These are phyloP conservation scores for Epistrophella euchroma DNA, from an alignment of 2,888 invertebrate species.

Conservation along the genomic window DNA sequence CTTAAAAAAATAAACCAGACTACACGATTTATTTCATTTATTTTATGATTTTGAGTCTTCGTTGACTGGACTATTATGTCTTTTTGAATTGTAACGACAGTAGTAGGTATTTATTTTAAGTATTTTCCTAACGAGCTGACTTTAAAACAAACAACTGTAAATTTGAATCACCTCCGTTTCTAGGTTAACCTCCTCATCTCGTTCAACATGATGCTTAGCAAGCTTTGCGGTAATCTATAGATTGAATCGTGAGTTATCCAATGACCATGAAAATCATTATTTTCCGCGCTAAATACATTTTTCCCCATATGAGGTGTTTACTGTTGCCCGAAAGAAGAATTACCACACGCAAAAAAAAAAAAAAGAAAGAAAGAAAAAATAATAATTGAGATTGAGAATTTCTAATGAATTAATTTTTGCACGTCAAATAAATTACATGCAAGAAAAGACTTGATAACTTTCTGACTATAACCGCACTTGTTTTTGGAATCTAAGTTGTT, in stretches of 20 bases:
- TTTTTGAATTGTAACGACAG: not conserved
- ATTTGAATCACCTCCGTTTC: slow-evolving; percentile 2
- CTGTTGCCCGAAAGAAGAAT: slow-evolving; percentile 31
- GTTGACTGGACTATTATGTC: too few relatives aligned
- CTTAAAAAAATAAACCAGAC: too few relatives aligned
- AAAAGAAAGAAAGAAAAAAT: slow-evolving; percentile 7
- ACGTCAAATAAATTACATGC: slow-evolving; percentile 26
- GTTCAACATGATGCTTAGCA: not conserved
- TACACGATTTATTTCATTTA: too few relatives aligned
- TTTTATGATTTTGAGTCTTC: too few relatives aligned
- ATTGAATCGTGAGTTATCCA: slow-evolving; percentile 54
- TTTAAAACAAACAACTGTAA: not conserved
- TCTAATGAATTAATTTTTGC: slow-evolving; percentile 34
- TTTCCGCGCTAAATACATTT: slow-evolving; percentile 64
- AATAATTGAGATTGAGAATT: slow-evolving; percentile 17
- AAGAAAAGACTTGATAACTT: slow-evolving; percentile 9
- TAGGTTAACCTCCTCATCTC: not conserved
- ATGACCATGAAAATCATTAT: slow-evolving; percentile 69
- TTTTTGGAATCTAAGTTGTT: not conserved
- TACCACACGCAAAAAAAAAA: not conserved
- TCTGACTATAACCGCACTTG: not conserved
- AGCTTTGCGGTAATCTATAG: not conserved
- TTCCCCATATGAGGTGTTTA: slow-evolving; percentile 52
- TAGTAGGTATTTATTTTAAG: not conserved
- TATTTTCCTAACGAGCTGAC: not conserved